Percentiles rank a stretch among this genome's conserved stretches.
phyloP scores from a whole-genome alignment of 2,888 invertebrate species.

The Platycheirus rosarum region DNA sequence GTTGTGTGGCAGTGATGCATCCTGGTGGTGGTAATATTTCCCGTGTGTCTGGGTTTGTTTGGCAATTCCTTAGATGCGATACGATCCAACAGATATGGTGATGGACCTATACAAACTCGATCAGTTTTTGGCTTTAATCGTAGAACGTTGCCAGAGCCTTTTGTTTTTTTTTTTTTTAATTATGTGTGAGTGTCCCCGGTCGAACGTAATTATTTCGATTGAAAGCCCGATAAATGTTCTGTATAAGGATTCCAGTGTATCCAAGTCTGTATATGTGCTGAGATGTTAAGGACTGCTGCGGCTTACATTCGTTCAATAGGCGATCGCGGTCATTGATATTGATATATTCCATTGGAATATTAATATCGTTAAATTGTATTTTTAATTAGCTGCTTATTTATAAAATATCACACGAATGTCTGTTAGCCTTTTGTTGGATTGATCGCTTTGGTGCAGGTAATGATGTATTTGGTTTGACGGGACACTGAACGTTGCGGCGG shows the following conservation, averaged over 20 bases:
- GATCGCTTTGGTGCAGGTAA: slow-evolving; percentile 36
- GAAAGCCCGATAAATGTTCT: slow-evolving; percentile 65
- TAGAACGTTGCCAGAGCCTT: slow-evolving; percentile 15
- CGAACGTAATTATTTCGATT: slow-evolving; percentile 69
- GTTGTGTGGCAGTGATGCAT: slow-evolving; percentile 47
- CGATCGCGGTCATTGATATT: slow-evolving; percentile 74
- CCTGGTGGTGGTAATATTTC: slow-evolving; percentile 33
- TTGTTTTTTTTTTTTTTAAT: slow-evolving; percentile 23
- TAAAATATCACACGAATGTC: slow-evolving; percentile 68
- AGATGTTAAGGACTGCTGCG: background rate
- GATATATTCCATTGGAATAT: slow-evolving; percentile 75
- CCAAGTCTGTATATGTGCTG: too few relatives aligned
- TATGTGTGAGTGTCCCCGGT: slow-evolving; percentile 58
- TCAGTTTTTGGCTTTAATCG: slow-evolving; percentile 70
- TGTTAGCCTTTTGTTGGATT: slow-evolving; percentile 46
- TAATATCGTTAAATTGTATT: slow-evolving; percentile 75
- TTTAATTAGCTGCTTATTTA: slow-evolving; percentile 74
- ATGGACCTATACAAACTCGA: slow-evolving; percentile 73
- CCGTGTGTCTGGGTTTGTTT: slow-evolving; percentile 50
- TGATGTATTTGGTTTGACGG: background rate
- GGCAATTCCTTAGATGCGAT: slow-evolving; percentile 61
- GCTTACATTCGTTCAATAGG: slow-evolving; percentile 39
- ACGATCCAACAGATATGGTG: slow-evolving; percentile 69
- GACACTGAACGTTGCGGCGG: background rate
- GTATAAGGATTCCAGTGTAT: slow-evolving; percentile 66